phyloP scores from a whole-genome alignment of 2,113 vertebrate species.

The Eurystomus gularis region DNA sequence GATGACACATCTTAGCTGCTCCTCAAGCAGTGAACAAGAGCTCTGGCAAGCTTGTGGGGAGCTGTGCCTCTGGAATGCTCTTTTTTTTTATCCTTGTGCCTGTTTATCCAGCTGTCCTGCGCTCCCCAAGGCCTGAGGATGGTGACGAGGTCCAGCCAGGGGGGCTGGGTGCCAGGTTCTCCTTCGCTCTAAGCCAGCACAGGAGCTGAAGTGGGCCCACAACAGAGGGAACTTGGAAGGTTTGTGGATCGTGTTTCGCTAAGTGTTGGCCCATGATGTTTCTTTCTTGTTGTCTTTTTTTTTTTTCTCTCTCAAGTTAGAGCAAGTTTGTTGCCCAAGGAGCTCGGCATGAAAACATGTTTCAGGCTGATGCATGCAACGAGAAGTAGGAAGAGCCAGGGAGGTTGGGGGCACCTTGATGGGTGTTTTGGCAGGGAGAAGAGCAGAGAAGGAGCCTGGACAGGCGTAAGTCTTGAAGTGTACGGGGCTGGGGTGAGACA shows the following conservation, averaged over 20 bases:
- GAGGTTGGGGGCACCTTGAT: neutral
- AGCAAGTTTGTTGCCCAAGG: neutral
- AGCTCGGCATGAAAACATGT: neutral
- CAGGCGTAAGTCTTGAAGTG: neutral
- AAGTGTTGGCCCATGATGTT: neutral
- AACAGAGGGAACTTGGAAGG: neutral
- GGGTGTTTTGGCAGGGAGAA: neutral
- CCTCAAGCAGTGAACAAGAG: neutral
- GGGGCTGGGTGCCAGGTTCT: neutral
- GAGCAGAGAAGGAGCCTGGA: neutral
- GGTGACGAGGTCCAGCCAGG: neutral
- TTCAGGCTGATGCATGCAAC: neutral
- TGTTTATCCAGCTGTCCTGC: rapidly evolving
- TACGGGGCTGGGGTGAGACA: neutral
- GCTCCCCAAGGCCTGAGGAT: too few relatives aligned
- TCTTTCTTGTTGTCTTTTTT: neutral
- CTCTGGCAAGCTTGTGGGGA: neutral
- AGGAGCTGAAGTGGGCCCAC: neutral
- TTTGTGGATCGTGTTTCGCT: rapidly evolving
- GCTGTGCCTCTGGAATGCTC: neutral
- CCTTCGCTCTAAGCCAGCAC: neutral
- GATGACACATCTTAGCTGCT: neutral
- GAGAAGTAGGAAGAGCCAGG: neutral
- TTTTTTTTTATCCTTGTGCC: neutral
- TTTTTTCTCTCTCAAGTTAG: neutral